phyloP scores from a whole-genome alignment of 2,797 vertebrate genomes.

The Ciconia nigra region DNA sequence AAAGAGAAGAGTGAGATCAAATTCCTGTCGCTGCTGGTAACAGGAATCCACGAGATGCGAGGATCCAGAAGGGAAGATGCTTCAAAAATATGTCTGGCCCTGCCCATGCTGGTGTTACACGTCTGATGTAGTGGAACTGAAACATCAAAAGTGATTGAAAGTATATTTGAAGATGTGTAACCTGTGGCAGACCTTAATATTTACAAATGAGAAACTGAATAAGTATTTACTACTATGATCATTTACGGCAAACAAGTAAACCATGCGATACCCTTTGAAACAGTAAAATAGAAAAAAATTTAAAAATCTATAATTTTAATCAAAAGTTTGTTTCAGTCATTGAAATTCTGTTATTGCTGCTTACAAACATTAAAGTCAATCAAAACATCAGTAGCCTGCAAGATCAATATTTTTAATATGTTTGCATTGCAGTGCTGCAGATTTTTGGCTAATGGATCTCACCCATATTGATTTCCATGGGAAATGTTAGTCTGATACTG shows the following conservation, averaged over 20 bases:
- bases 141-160: conserved; percentile 31
- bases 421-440: conserved; percentile 82
- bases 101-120: not conserved
- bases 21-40: not conserved
- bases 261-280: conserved; percentile 69
- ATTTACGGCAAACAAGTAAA: conserved; percentile 69
- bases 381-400: conserved; percentile 78
- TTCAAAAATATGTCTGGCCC: not conserved
- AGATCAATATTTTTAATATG: conserved; percentile 88
- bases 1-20: not conserved
- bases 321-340: conserved; percentile 84
- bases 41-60: not conserved
- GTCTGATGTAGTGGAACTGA: not conserved
- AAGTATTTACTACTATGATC: conserved; percentile 66
- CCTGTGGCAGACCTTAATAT: conserved; percentile 46
- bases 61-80: not conserved
- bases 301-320: conserved; percentile 87
- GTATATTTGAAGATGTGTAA: conserved; percentile 49
- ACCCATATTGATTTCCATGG: conserved; percentile 92
- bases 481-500: conserved; percentile 93
- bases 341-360: conserved; percentile 83
- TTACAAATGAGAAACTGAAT: conserved; percentile 70
- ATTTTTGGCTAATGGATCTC: conserved; percentile 91
- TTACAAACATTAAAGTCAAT: conserved; percentile 84
- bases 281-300: conserved; percentile 71